Base-by-base conservation (phyloP, 2,113 vertebrate species). In the Colistium nudipinnis region DNA sequence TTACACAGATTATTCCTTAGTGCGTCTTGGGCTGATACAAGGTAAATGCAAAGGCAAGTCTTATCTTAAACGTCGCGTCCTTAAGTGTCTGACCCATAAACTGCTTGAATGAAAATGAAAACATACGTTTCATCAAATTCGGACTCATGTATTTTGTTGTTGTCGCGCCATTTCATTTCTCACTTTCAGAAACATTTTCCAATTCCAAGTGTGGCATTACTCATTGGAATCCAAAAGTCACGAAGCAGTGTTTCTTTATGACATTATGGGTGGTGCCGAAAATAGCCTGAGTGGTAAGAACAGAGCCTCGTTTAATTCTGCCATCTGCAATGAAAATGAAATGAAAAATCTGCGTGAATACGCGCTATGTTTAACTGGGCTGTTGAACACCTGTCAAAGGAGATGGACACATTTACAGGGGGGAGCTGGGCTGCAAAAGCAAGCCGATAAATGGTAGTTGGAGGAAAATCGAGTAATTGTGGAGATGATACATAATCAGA, bases 321-420 rank as follows among this genome's bases (percentile, higher is more conserved):
- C 77, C 71, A 76, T 81, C 76, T 67, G 70, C 62, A 87, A 79
- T 72, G 63, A 78, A 70, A 84, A 79, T 57, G 52, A 75, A 70
- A 62, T 43, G 48, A 80, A 78, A 78, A 74, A 76, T 70, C 79
- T 64, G 38, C 54, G 16, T 66, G 67, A 80, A 85, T 51, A 35
- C 63, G 70, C 83, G 78, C 75, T 70, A 43, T 45, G 73, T 66
- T 78, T 71, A 76, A 70, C 66, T n/a, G 35, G 24, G 55, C 36
- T 41, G 54, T 55, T 20, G 4, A 62, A 56, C 61, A 45, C 17
- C 70, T 36, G 31, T 84, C 69, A 63, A 71, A 66, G 36, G 1
- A 5, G 1, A 31, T 30, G 14, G 62, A 51, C 28, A 7, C 36
- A 0, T 31, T 38, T 14, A 2, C 47, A 64, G 51, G 30, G 33